Evolutionary conservation across 2,888 invertebrate species (phyloP).

Genomic region (Spatulosminthurus flaviceps): DNA sequence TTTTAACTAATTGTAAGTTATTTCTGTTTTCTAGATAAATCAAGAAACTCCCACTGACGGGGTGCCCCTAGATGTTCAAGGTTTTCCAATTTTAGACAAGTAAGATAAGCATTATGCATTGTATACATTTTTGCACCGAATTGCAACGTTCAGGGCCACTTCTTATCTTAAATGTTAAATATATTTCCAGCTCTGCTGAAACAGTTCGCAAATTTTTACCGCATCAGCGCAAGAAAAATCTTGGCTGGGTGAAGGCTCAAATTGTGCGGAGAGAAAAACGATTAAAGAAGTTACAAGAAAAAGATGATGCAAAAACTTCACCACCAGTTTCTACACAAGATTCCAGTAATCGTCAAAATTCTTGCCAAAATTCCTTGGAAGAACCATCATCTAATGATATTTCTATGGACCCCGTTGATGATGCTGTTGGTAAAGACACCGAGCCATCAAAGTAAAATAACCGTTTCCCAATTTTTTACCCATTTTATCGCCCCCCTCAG

Average conservation of each 20-base stretch:
- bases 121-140: too few relatives aligned
- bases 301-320: background rate
- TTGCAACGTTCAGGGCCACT: too few relatives aligned
- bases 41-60: slow-evolving; percentile 16
- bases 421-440: too few relatives aligned
- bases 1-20: background rate
- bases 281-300: background rate
- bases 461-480: too few relatives aligned
- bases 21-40: slow-evolving; percentile 1
- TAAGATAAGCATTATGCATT: too few relatives aligned
- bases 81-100: slow-evolving; percentile 27
- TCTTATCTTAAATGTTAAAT: too few relatives aligned
- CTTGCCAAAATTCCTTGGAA: background rate
- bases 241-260: background rate
- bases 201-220: background rate
- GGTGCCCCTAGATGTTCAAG: slow-evolving; percentile 15
- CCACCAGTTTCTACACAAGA: background rate
- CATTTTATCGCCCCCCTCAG: too few relatives aligned
- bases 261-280: background rate
- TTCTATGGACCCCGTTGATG: too few relatives aligned
- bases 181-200: background rate
- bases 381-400: too few relatives aligned
- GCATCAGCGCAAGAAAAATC: background rate
- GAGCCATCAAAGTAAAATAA: too few relatives aligned
- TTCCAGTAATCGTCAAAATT: background rate